Conservation (phyloP, 2,113 vertebrate species). For the Neotoma lepida region DNA sequence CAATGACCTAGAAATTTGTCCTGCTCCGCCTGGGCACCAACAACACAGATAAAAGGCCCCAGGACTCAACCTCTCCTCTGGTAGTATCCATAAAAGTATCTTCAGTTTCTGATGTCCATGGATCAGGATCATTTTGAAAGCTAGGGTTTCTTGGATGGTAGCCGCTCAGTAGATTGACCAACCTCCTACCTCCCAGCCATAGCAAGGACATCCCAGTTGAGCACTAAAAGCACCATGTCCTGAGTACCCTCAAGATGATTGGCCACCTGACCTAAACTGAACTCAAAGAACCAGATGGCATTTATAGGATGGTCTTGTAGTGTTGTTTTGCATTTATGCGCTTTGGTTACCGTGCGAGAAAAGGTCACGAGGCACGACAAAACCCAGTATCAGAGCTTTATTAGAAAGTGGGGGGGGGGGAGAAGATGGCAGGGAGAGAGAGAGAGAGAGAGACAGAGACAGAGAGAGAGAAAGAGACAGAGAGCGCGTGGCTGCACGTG, state of each 20-base stretch:
- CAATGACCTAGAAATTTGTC: not conserved
- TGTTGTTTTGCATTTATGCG: too few species aligned
- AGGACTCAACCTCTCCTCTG: not conserved
- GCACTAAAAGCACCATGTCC: not conserved
- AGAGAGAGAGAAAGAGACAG: too few species aligned
- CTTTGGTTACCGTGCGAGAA: too few species aligned
- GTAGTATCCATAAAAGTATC: not conserved
- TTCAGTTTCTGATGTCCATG: not conserved
- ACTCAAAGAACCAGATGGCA: not conserved
- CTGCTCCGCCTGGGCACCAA: not conserved
- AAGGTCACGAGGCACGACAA: too few species aligned
- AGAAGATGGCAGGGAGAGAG: too few species aligned
- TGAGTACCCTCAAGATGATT: not conserved
- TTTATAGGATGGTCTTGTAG: not conserved
- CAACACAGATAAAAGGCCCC: not conserved
- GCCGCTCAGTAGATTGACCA: not conserved
- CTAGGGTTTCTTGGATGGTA: not conserved
- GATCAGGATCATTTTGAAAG: not conserved
- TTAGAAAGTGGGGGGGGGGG: too few species aligned
- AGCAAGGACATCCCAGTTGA: not conserved
- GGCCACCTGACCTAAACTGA: not conserved
- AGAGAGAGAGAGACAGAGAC: too few species aligned
- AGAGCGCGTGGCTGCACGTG: too few species aligned
- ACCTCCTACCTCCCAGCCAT: not conserved
- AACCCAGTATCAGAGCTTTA: too few species aligned